These are phyloP conservation scores for Drosophila picticornis DNA, from an alignment of 2,888 invertebrate genomes.

Conservation along the genomic window DNA sequence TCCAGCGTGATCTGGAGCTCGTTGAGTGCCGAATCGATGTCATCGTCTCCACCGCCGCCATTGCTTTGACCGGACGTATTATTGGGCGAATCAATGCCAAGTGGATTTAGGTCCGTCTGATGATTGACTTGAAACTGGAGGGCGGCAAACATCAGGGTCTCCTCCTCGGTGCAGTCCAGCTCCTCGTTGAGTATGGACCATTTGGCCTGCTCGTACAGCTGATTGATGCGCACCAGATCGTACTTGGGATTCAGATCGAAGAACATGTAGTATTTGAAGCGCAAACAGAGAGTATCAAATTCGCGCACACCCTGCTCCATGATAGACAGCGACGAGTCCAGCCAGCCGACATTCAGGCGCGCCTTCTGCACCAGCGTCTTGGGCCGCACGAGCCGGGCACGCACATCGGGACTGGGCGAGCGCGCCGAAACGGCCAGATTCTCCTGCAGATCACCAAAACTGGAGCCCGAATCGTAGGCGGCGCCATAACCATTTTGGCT, in stretches of 20 bases:
- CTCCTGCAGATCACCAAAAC: slow-evolving; percentile 86
- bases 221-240: slow-evolving; percentile 98
- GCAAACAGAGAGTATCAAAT: slow-evolving; percentile 94
- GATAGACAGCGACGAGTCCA: slow-evolving; percentile 98
- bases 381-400: slow-evolving; percentile 92
- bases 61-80: slow-evolving; percentile 77
- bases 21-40: slow-evolving; percentile 97
- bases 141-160: slow-evolving; percentile 99
- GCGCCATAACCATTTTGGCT: slow-evolving; percentile 83
- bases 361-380: slow-evolving; percentile 95
- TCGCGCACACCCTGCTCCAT: slow-evolving; percentile 99
- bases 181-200: slow-evolving; percentile 99
- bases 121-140: slow-evolving; percentile 96
- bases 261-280: slow-evolving; percentile 98
- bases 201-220: slow-evolving; percentile 99
- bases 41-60: slow-evolving; percentile 91
- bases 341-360: slow-evolving; percentile 97
- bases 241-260: slow-evolving; percentile 99
- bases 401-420: slow-evolving; percentile 92
- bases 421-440: slow-evolving; percentile 94
- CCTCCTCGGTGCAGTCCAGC: slow-evolving; percentile 99
- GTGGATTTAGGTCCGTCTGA: slow-evolving; percentile 86
- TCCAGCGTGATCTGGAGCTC: slow-evolving; percentile 97
- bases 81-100: slow-evolving; percentile 62
- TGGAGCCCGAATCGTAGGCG: slow-evolving; percentile 84